Base-by-base conservation (phyloP, 1,140 invertebrate species). In the Gerris buenoi region DNA sequence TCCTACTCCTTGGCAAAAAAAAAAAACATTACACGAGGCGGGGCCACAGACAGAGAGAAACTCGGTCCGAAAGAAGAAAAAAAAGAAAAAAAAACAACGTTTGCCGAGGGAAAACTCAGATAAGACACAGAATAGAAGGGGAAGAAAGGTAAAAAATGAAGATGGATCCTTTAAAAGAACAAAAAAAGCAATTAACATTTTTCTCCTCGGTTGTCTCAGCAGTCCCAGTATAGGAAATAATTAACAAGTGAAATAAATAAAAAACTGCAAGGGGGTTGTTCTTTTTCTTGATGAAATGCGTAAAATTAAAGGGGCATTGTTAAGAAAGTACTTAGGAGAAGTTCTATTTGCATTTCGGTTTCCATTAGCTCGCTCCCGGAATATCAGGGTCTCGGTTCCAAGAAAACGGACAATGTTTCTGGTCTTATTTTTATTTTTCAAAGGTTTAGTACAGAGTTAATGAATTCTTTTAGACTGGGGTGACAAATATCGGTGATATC, bases 171-270 rank as follows among this genome's bases (percentile, higher is more conserved):
- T 68, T 46, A 46, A 46, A 46, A 46, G 18, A 66, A 68, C 63
- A 64, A 68, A 68, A 68, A 68, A 68, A 66, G 64, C 64, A 68
- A 65, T 68, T 65, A 68, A 65, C 64, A 65, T 68, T 68, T 68
- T 64, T 66, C 65, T 66, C 63, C 56, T 28, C 46, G 65, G 65
- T 64, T 68, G 63, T 64, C 68, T 25, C 18, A 46, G 33, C 18
- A 46, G 18, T 18, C 18, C 22, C 64, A 68, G 68, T 66, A 68
- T 68, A 68, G 68, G 68, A 68, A 68, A 68, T 68, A 68, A 68
- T 68, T 68, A 68, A 65, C 68, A 68, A 68, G 63, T 66, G 68
- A 64, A 68, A 68, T 68, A 68, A 68, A 68, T 68, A 68, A 68
- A 68, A 68, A 65, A 62, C 22, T 64, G 61, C 18, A 29, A 46